These are phyloP conservation scores for Schizopygopsis pylzovi DNA, from an alignment of 2,797 vertebrate species.

Conservation along the genomic window DNA sequence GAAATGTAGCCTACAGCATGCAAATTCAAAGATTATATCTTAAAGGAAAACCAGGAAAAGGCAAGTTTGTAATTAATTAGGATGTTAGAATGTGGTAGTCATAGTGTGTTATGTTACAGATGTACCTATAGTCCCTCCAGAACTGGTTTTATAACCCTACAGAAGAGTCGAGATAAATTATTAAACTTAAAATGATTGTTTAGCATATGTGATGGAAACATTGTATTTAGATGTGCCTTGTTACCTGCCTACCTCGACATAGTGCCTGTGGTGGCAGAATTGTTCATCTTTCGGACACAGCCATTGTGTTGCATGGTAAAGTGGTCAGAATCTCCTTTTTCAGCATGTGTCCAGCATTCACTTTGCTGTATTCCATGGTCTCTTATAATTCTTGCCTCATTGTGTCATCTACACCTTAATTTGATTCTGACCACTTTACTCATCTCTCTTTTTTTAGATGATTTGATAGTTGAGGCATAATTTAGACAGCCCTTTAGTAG, in stretches of 20 bases:
- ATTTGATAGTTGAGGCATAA: neutral
- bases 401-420: conserved; percentile 19
- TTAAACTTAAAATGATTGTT: neutral
- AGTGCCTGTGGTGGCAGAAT: conserved; percentile 9
- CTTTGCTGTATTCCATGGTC: neutral
- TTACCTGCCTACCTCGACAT: neutral
- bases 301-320: conserved; percentile 30
- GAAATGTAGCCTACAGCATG: neutral
- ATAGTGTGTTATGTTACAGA: neutral
- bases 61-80: neutral
- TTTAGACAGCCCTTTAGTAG: neutral
- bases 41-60: conserved; percentile 19
- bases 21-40: conserved; percentile 15
- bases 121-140: neutral
- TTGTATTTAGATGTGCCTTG: neutral
- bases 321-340: conserved; percentile 24
- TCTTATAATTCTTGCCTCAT: conserved; percentile 16
- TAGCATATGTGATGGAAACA: neutral
- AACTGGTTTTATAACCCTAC: neutral
- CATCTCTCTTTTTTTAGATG: neutral
- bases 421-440: neutral
- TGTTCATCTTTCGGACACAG: neutral
- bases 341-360: neutral
- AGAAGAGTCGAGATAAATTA: neutral
- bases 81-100: neutral